These are phyloP conservation scores for Eira barbara DNA, from an alignment of 2,113 vertebrate species.

Conservation along the genomic window DNA sequence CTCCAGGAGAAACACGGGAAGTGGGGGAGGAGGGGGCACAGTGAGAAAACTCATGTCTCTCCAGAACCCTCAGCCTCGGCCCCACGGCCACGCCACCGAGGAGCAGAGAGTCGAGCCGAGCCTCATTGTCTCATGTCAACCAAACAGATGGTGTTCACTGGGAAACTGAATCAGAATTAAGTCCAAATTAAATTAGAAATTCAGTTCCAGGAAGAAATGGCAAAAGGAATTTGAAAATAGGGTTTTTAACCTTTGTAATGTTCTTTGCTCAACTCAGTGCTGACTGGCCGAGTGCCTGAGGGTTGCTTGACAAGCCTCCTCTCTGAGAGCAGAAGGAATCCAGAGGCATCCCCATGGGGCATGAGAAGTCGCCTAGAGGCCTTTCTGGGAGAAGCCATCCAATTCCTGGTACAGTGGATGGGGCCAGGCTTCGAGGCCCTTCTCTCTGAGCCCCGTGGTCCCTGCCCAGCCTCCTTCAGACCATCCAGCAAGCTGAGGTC, in stretches of 20 bases:
- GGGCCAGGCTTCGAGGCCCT: not conserved
- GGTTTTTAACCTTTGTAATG: not conserved
- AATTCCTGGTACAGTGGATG: rapidly evolving
- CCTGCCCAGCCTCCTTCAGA: not conserved
- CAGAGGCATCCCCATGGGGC: not conserved
- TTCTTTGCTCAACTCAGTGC: not conserved
- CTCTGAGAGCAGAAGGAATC: not conserved
- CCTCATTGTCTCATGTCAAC: not conserved
- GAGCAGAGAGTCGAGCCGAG: not conserved
- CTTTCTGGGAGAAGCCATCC: not conserved
- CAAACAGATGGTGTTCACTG: constrained; percentile 27
- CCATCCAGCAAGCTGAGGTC: not conserved
- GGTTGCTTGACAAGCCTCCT: not conserved
- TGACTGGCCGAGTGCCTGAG: not conserved
- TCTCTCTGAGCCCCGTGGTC: not conserved
- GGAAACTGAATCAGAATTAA: constrained; percentile 51
- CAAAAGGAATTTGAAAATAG: not conserved
- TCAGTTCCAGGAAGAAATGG: constrained; percentile 29
- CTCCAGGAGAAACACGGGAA: not conserved
- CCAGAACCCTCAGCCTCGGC: not conserved
- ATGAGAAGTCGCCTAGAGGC: not conserved
- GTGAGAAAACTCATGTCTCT: not conserved
- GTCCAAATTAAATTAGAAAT: constrained; percentile 55
- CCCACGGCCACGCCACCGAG: rapidly evolving
- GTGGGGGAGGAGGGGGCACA: not conserved